Conservation (phyloP, 2,113 vertebrate genomes). For the Balaeniceps rex region DNA sequence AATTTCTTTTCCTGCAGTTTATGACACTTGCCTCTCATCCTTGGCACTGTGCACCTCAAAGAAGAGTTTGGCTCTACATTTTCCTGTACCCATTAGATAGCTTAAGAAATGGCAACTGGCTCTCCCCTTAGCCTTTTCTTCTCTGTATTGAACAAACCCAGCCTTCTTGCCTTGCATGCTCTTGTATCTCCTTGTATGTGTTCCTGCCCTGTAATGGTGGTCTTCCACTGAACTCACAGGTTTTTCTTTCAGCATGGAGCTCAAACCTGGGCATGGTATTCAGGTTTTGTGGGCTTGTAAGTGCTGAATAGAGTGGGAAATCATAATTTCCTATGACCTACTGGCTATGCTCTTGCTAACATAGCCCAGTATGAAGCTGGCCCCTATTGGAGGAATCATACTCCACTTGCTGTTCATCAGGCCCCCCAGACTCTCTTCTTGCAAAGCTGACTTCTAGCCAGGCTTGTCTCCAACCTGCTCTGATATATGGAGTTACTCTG, state of each 20-base stretch:
- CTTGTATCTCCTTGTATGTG: not conserved
- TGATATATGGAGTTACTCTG: not conserved
- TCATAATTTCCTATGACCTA: not conserved
- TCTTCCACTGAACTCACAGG: not conserved
- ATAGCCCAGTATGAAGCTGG: not conserved
- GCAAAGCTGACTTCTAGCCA: not conserved
- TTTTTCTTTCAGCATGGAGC: not conserved
- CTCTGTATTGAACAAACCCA: not conserved
- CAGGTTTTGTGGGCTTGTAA: not conserved
- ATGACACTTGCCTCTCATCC: not conserved
- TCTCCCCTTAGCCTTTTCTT: not conserved
- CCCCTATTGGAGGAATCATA: not conserved
- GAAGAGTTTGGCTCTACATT: not conserved
- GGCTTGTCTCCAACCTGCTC: not conserved
- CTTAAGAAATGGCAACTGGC: not conserved
- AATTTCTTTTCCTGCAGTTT: not conserved
- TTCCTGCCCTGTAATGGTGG: not conserved
- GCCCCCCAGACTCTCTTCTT: not conserved
- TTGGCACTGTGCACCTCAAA: not conserved
- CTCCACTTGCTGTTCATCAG: not conserved
- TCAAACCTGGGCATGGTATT: not conserved
- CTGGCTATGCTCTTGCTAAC: not conserved
- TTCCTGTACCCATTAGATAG: not conserved
- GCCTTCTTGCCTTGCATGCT: not conserved
- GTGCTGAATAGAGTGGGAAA: not conserved